These are phyloP conservation scores for Leucoptera coffeella DNA, from an alignment of 2,888 invertebrate genomes.

Conservation along the genomic window DNA sequence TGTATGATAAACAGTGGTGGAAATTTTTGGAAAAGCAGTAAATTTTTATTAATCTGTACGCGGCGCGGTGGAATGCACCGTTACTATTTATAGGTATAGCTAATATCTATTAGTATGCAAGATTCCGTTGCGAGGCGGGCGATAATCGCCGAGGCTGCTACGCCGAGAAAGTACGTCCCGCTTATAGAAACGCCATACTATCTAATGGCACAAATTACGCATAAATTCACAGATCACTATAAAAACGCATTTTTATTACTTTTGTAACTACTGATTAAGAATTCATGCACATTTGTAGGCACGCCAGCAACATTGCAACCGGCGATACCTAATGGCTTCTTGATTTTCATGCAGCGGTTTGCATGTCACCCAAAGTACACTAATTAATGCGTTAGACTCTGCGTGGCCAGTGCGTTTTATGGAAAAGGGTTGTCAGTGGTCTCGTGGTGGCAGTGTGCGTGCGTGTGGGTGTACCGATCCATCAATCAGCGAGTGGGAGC, in stretches of 20 bases:
- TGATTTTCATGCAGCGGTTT: slow-evolving; percentile 12
- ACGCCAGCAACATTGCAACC: slow-evolving; percentile 16
- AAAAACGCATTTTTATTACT: slow-evolving; percentile 22
- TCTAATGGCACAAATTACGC: slow-evolving; percentile 24
- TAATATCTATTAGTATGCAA: slow-evolving; percentile 31
- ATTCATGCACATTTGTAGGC: too few species aligned
- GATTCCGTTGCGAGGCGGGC: slow-evolving; percentile 27
- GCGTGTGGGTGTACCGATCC: slow-evolving; percentile 18
- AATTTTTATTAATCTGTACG: slow-evolving; percentile 28
- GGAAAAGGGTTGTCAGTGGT: slow-evolving; percentile 10
- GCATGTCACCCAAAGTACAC: too few species aligned
- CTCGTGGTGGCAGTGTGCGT: slow-evolving; percentile 7
- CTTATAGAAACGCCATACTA: slow-evolving; percentile 21
- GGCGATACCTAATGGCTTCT: slow-evolving; percentile 18
- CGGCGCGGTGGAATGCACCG: slow-evolving; percentile 30
- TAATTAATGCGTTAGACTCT: too few species aligned
- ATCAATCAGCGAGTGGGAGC: slow-evolving; percentile 41
- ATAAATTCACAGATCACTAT: slow-evolving; percentile 26
- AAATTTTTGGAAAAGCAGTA: slow-evolving; percentile 25
- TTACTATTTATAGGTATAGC: slow-evolving; percentile 37
- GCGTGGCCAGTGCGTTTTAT: slow-evolving; percentile 2
- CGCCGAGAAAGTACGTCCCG: slow-evolving; percentile 35
- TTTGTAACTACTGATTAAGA: slow-evolving; percentile 15
- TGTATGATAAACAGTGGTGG: slow-evolving; percentile 2
- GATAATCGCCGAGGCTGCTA: slow-evolving; percentile 10